Conservation (phyloP, 2,888 invertebrate genomes). For the Nemoura dubitans region DNA sequence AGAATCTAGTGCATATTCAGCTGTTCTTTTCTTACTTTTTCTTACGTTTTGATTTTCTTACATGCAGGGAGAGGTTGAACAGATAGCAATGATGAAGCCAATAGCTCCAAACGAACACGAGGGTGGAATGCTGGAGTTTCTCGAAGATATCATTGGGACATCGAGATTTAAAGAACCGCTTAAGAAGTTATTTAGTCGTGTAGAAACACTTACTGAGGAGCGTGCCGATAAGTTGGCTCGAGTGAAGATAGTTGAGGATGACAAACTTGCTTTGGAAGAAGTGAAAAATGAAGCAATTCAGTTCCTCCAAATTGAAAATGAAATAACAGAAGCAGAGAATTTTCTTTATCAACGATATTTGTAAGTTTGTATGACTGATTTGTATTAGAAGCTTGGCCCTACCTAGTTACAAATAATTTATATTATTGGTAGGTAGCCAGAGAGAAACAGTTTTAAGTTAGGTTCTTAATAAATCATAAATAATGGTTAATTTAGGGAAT, state of each 20-base stretch:
- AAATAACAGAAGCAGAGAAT: slow-evolving; percentile 73
- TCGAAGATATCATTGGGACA: slow-evolving; percentile 98
- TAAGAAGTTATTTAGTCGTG: slow-evolving; percentile 73
- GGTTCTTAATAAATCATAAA: no score
- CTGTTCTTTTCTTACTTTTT: no score
- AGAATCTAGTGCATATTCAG: no score
- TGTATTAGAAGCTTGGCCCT: no score
- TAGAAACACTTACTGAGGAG: slow-evolving; percentile 77
- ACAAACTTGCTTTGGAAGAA: slow-evolving; percentile 79
- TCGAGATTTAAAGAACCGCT: slow-evolving; percentile 84
- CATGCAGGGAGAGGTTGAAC: slow-evolving; percentile 95
- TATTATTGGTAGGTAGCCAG: no score
- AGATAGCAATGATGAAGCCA: slow-evolving; percentile 98
- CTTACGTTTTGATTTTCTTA: no score
- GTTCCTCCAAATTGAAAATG: slow-evolving; percentile 83
- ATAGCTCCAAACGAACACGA: slow-evolving; percentile 87
- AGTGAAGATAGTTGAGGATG: slow-evolving; percentile 82
- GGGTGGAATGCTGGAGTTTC: slow-evolving; percentile 95
- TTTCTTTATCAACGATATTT: slow-evolving; percentile 75
- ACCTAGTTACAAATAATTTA: no score
- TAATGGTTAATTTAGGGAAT: no score
- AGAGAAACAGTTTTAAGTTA: no score
- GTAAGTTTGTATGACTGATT: slow-evolving; percentile 62
- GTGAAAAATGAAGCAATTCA: slow-evolving; percentile 83
- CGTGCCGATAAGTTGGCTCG: slow-evolving; percentile 85